Conservation (phyloP, 92 coral and sea anemone genomes). For the Paramuricea clavata region DNA sequence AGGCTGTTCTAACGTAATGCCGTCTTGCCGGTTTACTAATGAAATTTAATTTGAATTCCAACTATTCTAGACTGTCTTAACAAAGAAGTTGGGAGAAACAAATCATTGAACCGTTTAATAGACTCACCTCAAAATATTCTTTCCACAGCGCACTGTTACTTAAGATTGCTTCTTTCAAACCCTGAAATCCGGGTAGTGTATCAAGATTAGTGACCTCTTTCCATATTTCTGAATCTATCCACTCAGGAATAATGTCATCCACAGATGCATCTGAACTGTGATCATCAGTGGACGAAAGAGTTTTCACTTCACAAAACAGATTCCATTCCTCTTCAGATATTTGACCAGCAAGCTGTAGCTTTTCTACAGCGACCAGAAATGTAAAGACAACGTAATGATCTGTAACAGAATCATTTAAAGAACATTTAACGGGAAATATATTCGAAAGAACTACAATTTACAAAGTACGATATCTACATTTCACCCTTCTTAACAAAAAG, state of each 20-base stretch:
- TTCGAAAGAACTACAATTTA: no score
- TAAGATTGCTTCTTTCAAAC: constrained; percentile 71
- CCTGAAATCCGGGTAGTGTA: constrained; percentile 68
- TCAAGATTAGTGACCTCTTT: constrained; percentile 70
- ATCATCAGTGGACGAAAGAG: constrained; percentile 13
- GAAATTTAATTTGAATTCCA: no score
- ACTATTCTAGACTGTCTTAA: no score
- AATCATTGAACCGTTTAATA: background rate
- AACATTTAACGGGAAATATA: background rate
- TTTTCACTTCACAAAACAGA: constrained; percentile 62
- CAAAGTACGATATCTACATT: no score
- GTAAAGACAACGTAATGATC: constrained; percentile 93
- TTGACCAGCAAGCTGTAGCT: constrained; percentile 72
- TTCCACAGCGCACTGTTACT: constrained; percentile 81
- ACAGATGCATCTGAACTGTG: constrained; percentile 1
- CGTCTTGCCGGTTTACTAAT: no score
- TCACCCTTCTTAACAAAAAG: background rate
- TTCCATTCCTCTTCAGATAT: constrained; percentile 81
- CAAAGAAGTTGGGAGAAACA: background rate
- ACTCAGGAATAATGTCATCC: constrained; percentile 68
- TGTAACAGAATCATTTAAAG: constrained; percentile 11
- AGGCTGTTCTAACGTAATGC: no score
- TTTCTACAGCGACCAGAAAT: constrained; percentile 87
- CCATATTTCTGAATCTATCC: constrained; percentile 87
- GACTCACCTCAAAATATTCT: constrained; percentile 86